A percentile compares a stretch with the other conserved stretches of the same genome.
Evolutionary conservation across 2,888 invertebrate genomes (phyloP).

Genomic region (Thera britannica): DNA sequence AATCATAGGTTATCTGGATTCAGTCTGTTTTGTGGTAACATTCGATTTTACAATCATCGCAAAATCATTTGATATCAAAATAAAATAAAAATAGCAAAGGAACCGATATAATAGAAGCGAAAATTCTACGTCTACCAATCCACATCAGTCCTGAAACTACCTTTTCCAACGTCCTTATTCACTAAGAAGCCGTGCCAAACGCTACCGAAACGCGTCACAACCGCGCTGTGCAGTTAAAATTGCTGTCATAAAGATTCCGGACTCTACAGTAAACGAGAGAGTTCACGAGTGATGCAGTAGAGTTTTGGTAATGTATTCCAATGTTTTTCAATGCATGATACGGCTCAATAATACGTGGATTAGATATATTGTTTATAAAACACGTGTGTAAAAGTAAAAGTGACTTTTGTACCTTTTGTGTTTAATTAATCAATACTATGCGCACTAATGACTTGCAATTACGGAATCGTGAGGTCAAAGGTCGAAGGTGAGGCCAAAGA

Average conservation of each 20-base stretch:
- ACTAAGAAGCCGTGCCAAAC: slow-evolving; percentile 1
- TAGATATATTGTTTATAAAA: too few species aligned
- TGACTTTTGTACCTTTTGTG: too few species aligned
- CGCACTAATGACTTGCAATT: too few species aligned
- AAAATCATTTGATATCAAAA: neutral
- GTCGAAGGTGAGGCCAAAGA: too few species aligned
- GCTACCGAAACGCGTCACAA: neutral
- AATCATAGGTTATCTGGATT: slow-evolving; percentile 45
- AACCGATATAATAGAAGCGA: slow-evolving; percentile 20
- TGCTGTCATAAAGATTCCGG: neutral
- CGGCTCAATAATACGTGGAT: too few species aligned
- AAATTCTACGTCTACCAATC: slow-evolving; percentile 15
- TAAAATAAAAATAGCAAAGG: slow-evolving; percentile 26
- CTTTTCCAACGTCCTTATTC: slow-evolving; percentile 2
- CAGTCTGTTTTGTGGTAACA: slow-evolving; percentile 44
- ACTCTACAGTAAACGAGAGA: neutral
- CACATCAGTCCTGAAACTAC: slow-evolving; percentile 6
- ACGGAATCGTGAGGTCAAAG: too few species aligned
- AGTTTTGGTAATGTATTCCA: too few species aligned
- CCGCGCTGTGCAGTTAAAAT: neutral
- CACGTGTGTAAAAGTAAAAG: too few species aligned
- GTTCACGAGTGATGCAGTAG: too few species aligned
- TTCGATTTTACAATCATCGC: neutral
- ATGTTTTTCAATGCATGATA: too few species aligned
- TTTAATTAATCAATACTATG: too few species aligned